Conservation (phyloP, 1,140 invertebrate genomes). For the Lepidurus apus region DNA sequence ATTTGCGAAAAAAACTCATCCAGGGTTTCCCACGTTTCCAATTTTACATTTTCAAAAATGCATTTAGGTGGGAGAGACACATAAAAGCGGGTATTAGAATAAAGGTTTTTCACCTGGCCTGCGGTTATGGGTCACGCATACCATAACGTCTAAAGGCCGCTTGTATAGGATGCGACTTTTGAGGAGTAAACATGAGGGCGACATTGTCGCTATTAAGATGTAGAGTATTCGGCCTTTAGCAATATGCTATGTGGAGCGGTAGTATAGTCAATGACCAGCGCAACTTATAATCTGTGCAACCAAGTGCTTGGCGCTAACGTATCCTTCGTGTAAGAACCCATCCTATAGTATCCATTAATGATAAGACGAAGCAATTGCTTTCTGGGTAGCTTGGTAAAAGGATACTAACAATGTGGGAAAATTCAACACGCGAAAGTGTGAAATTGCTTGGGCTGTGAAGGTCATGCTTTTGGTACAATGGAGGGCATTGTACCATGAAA, state of each 20-base stretch:
- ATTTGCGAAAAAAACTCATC: neutral
- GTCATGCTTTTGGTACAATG: too few species aligned
- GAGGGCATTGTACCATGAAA: too few species aligned
- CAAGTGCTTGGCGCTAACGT: too few species aligned
- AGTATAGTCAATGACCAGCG: neutral
- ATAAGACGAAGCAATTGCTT: too few species aligned
- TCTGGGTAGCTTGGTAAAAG: too few species aligned
- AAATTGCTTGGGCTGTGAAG: too few species aligned
- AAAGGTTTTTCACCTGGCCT: neutral
- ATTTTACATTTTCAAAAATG: neutral
- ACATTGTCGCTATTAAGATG: neutral
- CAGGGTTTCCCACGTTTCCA: neutral
- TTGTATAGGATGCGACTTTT: neutral
- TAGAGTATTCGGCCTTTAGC: neutral
- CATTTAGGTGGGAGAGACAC: neutral
- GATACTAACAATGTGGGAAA: too few species aligned
- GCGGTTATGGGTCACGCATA: constrained; percentile 16
- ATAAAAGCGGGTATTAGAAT: neutral
- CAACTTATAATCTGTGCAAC: too few species aligned
- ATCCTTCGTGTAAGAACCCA: too few species aligned
- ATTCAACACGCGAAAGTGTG: too few species aligned
- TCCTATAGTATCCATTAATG: too few species aligned
- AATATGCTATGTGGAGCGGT: neutral
- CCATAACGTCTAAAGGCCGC: neutral
- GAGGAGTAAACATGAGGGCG: neutral